Evolutionary conservation across 2,888 invertebrate species (phyloP).

Genomic region (Epinotia nisella): DNA sequence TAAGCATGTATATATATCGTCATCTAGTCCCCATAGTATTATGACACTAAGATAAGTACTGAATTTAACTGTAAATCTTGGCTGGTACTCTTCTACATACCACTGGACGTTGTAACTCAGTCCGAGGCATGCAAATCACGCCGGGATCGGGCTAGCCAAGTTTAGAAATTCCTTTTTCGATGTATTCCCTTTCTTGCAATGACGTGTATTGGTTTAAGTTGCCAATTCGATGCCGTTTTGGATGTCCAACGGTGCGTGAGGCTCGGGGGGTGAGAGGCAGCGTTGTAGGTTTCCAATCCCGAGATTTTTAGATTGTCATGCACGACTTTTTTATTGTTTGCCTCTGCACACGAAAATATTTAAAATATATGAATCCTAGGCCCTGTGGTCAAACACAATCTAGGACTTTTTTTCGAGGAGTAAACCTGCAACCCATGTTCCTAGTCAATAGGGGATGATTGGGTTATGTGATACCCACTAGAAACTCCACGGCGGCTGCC

Average conservation of each 20-base stretch:
- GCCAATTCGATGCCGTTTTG: conserved; percentile 59
- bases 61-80: conserved; percentile 6
- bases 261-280: not conserved
- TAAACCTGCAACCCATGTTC: too few species aligned
- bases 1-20: not conserved
- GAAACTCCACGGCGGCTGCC: too few species aligned
- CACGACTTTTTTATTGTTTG: too few species aligned
- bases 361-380: too few species aligned
- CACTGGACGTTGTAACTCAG: conserved; percentile 57
- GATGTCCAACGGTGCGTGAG: conserved; percentile 51
- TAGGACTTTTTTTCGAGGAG: too few species aligned
- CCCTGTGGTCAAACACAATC: too few species aligned
- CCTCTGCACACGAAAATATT: too few species aligned
- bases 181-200: conserved; percentile 59
- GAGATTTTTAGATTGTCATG: too few species aligned
- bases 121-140: conserved; percentile 68
- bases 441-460: too few species aligned
- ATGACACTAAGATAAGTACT: too few species aligned
- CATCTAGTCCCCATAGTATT: not conserved
- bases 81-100: conserved; percentile 28
- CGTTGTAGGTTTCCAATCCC: not conserved
- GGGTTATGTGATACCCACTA: too few species aligned
- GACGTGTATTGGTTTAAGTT: conserved; percentile 60
- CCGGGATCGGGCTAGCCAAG: conserved; percentile 58
- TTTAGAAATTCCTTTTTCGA: conserved; percentile 67